These are phyloP conservation scores for Alfaro cultratus DNA, from an alignment of 2,797 vertebrate genomes.

Conservation along the genomic window DNA sequence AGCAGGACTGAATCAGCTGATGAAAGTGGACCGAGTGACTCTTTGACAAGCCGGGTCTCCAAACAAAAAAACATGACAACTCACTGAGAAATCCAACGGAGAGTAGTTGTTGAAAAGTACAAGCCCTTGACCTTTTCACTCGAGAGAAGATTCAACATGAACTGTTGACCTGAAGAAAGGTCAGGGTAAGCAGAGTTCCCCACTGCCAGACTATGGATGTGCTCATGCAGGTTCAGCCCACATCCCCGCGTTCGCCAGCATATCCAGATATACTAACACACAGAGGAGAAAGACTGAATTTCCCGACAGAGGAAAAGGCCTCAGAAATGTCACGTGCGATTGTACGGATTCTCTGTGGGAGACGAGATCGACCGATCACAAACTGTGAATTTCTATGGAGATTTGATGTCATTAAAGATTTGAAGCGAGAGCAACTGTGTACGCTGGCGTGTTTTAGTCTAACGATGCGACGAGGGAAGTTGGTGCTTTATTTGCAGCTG, in stretches of 20 bases:
- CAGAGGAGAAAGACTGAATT: neutral
- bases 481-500: neutral
- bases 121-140: constrained; percentile 23
- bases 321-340: constrained; percentile 12
- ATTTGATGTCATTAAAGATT: constrained; percentile 59
- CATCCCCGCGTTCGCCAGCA: neutral
- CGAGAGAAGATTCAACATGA: constrained; percentile 48
- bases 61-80: constrained; percentile 31
- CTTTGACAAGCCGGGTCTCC: constrained; percentile 25
- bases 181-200: constrained; percentile 22
- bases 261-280: neutral
- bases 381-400: constrained; percentile 32
- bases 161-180: constrained; percentile 37
- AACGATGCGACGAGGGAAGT: neutral
- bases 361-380: constrained; percentile 2
- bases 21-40: constrained; percentile 34
- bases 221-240: constrained; percentile 33
- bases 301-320: constrained; percentile 11
- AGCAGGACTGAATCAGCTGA: constrained; percentile 19
- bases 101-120: constrained; percentile 33
- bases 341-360: constrained; percentile 1
- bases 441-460: neutral
- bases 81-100: constrained; percentile 22
- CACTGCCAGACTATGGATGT: constrained; percentile 40
- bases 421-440: constrained; percentile 3